Conservation (phyloP, 2,113 vertebrate genomes). For the Chaenogobius annularis region DNA sequence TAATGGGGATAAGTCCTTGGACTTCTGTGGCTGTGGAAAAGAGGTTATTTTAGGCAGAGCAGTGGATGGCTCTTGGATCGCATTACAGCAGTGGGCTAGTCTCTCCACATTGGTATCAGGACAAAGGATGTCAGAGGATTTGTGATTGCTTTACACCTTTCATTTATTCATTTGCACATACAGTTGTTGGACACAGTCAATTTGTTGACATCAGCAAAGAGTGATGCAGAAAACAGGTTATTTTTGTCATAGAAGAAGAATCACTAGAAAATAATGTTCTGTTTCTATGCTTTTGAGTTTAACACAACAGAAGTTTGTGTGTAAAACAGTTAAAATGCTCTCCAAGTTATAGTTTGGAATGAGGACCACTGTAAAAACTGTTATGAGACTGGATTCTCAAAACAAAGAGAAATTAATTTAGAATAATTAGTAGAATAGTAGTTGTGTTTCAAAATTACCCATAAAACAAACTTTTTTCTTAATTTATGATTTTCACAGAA, state of each 20-base stretch:
- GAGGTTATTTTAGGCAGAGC: constrained; percentile 73
- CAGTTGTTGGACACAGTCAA: constrained; percentile 59
- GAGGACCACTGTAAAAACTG: neutral
- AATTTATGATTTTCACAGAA: neutral
- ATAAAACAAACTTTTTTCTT: neutral
- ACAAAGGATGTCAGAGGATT: neutral
- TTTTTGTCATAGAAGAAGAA: constrained; percentile 48
- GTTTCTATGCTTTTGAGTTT: constrained; percentile 30
- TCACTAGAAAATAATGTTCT: constrained; percentile 21
- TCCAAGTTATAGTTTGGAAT: constrained; percentile 12
- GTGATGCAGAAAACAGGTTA: constrained; percentile 56
- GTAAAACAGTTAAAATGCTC: constrained; percentile 35
- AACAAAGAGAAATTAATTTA: no score
- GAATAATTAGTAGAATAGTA: no score
- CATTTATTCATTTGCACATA: constrained; percentile 65
- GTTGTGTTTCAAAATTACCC: neutral
- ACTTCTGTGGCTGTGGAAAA: constrained; percentile 20
- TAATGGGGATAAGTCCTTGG: constrained; percentile 33
- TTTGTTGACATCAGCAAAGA: constrained; percentile 73
- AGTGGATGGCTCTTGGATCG: constrained; percentile 57
- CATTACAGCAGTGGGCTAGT: constrained; percentile 43
- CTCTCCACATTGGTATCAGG: constrained; percentile 6
- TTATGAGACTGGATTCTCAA: neutral
- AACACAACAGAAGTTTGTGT: constrained; percentile 37
- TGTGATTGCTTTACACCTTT: constrained; percentile 60